Percentiles rank a stretch among this genome's conserved stretches.
phyloP scores from a whole-genome alignment of 2,113 vertebrate species.

The Psilopsiagon aymara region DNA sequence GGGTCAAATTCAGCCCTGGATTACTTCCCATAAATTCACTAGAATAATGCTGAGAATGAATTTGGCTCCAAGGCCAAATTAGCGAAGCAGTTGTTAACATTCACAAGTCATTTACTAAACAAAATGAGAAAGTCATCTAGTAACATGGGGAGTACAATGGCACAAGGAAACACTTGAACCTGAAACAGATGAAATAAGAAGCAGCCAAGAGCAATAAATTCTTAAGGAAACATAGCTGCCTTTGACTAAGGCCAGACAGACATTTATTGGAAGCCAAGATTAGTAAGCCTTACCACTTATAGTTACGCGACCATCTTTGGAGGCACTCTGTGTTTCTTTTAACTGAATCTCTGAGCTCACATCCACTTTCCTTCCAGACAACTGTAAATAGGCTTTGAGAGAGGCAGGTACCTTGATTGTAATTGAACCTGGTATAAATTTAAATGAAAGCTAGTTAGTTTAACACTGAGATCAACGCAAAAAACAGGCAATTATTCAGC shows the following conservation, averaged over 20 bases:
- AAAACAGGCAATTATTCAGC: background rate
- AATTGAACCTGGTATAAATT: conserved; percentile 80
- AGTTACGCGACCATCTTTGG: conserved; percentile 66
- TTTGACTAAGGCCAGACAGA: conserved; percentile 24
- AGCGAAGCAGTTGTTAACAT: background rate
- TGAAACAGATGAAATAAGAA: background rate
- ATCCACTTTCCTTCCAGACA: conserved; percentile 83
- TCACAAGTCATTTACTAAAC: background rate
- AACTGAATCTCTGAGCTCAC: conserved; percentile 83
- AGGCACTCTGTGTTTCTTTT: conserved; percentile 71
- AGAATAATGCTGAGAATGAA: background rate
- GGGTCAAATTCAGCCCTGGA: background rate
- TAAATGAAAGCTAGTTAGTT: conserved; percentile 13
- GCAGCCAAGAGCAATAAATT: conserved; percentile 33
- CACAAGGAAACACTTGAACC: background rate
- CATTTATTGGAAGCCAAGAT: conserved; percentile 6
- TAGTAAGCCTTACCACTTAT: conserved; percentile 82
- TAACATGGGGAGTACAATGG: background rate
- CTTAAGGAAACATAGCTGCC: background rate
- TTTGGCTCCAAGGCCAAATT: background rate
- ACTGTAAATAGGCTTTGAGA: conserved; percentile 79
- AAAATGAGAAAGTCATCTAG: background rate
- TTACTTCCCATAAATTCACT: background rate
- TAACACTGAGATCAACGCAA: background rate
- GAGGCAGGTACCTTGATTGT: conserved; percentile 85